Base-by-base conservation (phyloP, 2,888 invertebrate genomes). In the Tenthredo notha region DNA sequence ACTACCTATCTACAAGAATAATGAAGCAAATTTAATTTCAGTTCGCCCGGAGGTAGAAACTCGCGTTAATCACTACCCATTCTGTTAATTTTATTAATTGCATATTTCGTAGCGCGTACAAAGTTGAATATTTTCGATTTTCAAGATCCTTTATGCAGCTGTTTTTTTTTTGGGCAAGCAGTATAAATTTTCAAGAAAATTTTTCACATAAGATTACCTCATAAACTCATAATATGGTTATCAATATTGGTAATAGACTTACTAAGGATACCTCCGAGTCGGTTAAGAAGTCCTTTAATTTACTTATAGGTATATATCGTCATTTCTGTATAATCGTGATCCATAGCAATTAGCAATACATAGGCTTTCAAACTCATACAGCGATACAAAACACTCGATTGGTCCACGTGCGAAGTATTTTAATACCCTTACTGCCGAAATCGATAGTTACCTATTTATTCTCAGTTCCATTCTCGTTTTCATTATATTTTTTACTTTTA, bases 381-480 rank as follows among this genome's bases (percentile, higher is more conserved):
- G 18, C 83, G 83, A 67, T 83, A 83, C 43, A 83, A 83, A 83
- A 83, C 83, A 83, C 18, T 83, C 67, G 67, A 67, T 83, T 83
- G 83, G 83, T 83, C 83, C 83, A 70, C 83, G 47, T 83, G 70
- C 83, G 61, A 83, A 83, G 83, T 83, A 83, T 67, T 40, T 83
- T 67, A 47, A 83, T 84, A 84, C 84, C 84, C 84, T 84, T 84
- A 84, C 77, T 84, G 84, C 84, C 84, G 84, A 84, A 77, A 77
- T 77, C 84, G 84, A 47, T 78, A 72, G 29, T 40, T 40, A 77
- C 61, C 61, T 80, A 29, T 43, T 37, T 67, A 67, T 29, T 65
- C 61, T 40, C 58, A 37, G 58, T 80, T 80, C 61, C 37, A 40
- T 37, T 80, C 58, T 29, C 40, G 21, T 61, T n/a, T 40, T 25